Evolutionary conservation across 2,888 invertebrate genomes (phyloP), one percentile per base, ranked within the genome.

Genomic region (Clivina fossor): DNA sequence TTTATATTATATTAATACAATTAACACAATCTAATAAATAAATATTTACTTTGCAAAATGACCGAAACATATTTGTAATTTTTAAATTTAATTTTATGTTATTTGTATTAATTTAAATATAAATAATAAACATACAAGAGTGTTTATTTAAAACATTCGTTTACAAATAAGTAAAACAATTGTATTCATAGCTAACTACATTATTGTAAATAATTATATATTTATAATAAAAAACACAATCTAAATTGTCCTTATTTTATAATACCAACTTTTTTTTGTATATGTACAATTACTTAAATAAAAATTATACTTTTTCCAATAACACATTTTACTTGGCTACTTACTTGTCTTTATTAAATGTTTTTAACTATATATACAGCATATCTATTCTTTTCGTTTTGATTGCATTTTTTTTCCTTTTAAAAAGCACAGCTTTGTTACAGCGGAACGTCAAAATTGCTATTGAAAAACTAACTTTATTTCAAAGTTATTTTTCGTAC

Each of bases 201-300:
- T 38, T 38, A 30, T n/a, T n/a, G n/a, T n/a, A n/a, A n/a, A n/a
- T n/a, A n/a, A n/a, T n/a, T 38, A 46, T 48, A 48, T 22, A 37
- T 48, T n/a, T n/a, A n/a, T n/a, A n/a, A 51, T 43, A 51, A 43
- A 43, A 43, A 51, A 51, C 51, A 51, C 51, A 51, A 51, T 43
- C 51, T 51, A 51, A 30, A 44, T 43, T 51, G 51, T 51, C 51
- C 43, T 51, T 41, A 50, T 30, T 49, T 49, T 32, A 46, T 46
- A 47, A 47, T 30, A 40, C 18, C 16, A 37, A 37, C 37, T 37
- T 37, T 19, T 16, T 40, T 8, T 15, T 38, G 11, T 11, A 40
- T 40, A 33, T 33, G 16, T 33, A 38, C 19, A 40, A 40, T 40
- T 40, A 40, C 20, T 40, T 40, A 40, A 33, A 41, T 43, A 30